Base-by-base conservation (phyloP, 2,888 invertebrate species). In the Arrhopalites spinosus region DNA sequence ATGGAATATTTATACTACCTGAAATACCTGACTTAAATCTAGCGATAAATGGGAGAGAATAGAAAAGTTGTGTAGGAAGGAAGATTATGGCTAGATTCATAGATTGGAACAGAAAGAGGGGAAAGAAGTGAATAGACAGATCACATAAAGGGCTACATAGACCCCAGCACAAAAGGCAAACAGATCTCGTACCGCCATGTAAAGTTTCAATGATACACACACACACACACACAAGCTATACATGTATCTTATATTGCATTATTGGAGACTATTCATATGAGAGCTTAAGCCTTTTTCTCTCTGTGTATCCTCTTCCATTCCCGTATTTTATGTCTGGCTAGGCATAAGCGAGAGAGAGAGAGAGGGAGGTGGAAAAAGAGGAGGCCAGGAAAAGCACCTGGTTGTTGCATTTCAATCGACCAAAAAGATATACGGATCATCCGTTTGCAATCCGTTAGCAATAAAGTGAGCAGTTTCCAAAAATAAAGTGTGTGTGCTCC, bases 401-500 rank as follows among this genome's bases (percentile, higher is more conserved):
- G 76, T 76, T 78, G 47, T 73, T 74, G 67, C 67, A 71, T 74
- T 71, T 76, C 76, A 78, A 78, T 78, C 76, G 78, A 78, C 47
- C 74, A 74, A 71, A 78, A 78, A 78, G 67, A 68, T 73, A 73
- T 76, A 67, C 76, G 45, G 63, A 75, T 72, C 59, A 77, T 74
- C 74, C n/a, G n/a, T n/a, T n/a, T n/a, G n/a, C n/a, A n/a, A 77
- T 74, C 74, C 77, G 74, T 73, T 69, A 73, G 75, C 73, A 70
- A 73, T 70, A 78, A 78, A 78, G 70, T 73, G 75, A 78, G 78
- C 66, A 73, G 66, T 76, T 75, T 76, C 71, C 66, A 76, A 72
- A 76, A 76, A 76, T 76, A 76, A 76, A 76, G 71, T 70, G 47
- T 36, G 36, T 36, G 36, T 36, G 36, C 36, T 36, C 36, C 36